These are phyloP conservation scores for Puffinus mauretanicus DNA, from an alignment of 2,113 vertebrate species.

Conservation along the genomic window DNA sequence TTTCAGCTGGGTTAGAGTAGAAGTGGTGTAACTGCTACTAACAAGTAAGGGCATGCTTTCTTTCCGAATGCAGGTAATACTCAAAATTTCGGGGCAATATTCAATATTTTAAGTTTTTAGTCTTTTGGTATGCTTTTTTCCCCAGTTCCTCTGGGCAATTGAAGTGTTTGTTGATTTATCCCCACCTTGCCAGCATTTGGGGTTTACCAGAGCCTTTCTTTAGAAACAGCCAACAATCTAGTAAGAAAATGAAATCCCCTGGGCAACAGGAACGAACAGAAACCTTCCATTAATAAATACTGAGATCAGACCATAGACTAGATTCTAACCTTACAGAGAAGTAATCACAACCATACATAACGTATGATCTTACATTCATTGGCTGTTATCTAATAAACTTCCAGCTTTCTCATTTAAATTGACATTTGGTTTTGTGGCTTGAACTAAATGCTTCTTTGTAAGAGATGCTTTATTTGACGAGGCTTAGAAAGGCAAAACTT, in stretches of 20 bases:
- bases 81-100: background rate
- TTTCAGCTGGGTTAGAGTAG: background rate
- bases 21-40: background rate
- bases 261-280: background rate
- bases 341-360: background rate
- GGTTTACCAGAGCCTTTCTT: background rate
- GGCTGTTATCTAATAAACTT: background rate
- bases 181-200: background rate
- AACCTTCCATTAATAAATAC: background rate
- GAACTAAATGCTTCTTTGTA: rapidly evolving
- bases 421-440: background rate
- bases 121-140: background rate
- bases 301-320: background rate
- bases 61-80: background rate
- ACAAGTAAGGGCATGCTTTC: background rate
- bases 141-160: background rate
- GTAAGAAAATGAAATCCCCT: background rate
- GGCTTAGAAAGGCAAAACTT: background rate
- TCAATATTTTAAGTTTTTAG: background rate
- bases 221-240: background rate
- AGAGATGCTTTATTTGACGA: background rate
- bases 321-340: background rate
- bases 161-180: background rate
- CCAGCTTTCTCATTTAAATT: background rate
- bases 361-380: background rate